phyloP scores from a whole-genome alignment of 2,888 invertebrate genomes.

The Leucophenga montana region DNA sequence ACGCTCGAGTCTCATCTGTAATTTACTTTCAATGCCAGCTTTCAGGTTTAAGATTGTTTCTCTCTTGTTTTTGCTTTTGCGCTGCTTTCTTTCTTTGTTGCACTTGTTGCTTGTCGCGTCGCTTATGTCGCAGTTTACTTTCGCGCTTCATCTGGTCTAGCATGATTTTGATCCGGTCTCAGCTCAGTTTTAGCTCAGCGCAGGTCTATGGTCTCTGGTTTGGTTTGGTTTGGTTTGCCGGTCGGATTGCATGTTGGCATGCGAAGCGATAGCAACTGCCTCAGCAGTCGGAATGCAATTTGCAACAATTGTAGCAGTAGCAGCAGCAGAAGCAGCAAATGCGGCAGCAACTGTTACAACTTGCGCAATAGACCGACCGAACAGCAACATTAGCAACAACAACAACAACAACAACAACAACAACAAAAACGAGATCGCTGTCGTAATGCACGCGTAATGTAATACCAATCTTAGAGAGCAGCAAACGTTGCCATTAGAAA shows the following conservation, averaged over 20 bases:
- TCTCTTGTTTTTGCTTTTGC: neutral
- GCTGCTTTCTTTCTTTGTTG: conserved; percentile 10
- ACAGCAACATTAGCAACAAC: no score
- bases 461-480: conserved; percentile 10
- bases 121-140: conserved; percentile 4
- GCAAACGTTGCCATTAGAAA: neutral
- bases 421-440: conserved; percentile 9
- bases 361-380: conserved; percentile 13
- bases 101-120: conserved; percentile 6
- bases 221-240: conserved; percentile 4
- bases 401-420: neutral
- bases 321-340: no score
- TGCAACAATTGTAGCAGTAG: neutral
- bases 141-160: neutral
- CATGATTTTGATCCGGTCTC: neutral
- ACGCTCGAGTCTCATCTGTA: neutral
- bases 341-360: neutral
- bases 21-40: conserved; percentile 31
- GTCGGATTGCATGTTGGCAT: conserved; percentile 25
- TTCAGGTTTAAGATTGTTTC: conserved; percentile 11
- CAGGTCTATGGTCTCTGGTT: neutral
- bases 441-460: conserved; percentile 22
- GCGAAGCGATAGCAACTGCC: neutral
- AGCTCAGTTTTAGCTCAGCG: conserved; percentile 1
- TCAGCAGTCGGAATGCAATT: conserved; percentile 11